Percentiles rank a stretch among this genome's conserved stretches.
phyloP scores from a whole-genome alignment of 2,797 vertebrate genomes.

The Enteromius argenteus region DNA sequence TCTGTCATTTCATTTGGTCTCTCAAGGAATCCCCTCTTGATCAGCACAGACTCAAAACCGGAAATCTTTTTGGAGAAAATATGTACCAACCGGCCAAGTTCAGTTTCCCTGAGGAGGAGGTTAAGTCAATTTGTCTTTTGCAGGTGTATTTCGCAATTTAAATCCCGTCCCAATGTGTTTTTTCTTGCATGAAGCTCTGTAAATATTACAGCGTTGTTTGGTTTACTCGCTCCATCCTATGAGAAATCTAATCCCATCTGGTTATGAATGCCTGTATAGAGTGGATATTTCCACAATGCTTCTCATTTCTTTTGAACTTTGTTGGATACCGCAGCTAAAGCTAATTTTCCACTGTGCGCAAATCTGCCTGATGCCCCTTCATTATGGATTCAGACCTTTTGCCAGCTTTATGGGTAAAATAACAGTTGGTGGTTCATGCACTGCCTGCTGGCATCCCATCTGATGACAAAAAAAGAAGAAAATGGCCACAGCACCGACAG shows the following conservation, averaged over 20 bases:
- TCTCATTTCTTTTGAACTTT: conserved; percentile 29
- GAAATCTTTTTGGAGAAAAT: neutral
- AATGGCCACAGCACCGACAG: neutral
- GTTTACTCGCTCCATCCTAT: neutral
- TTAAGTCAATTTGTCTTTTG: conserved; percentile 2
- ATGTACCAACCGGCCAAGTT: neutral
- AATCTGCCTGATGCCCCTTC: conserved; percentile 21
- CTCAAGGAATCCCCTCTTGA: too few relatives aligned
- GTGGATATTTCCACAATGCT: conserved; percentile 5
- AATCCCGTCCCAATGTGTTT: neutral
- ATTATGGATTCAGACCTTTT: conserved; percentile 12
- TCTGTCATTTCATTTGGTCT: neutral
- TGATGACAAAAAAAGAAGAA: neutral
- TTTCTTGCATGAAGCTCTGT: conserved; percentile 1
- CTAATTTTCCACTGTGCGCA: conserved; percentile 23
- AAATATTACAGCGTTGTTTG: conserved; percentile 15
- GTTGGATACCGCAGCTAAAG: neutral
- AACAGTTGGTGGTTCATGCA: conserved; percentile 36
- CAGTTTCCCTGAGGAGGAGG: conserved; percentile 6
- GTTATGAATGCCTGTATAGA: neutral
- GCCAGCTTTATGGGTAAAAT: conserved; percentile 6
- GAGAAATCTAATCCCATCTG: conserved; percentile 16
- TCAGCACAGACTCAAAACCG: neutral
- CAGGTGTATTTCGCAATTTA: neutral
- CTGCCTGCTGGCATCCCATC: conserved; percentile 26